phyloP scores from a whole-genome alignment of 2,113 vertebrate species.

The Epinephelus cyanopodus region DNA sequence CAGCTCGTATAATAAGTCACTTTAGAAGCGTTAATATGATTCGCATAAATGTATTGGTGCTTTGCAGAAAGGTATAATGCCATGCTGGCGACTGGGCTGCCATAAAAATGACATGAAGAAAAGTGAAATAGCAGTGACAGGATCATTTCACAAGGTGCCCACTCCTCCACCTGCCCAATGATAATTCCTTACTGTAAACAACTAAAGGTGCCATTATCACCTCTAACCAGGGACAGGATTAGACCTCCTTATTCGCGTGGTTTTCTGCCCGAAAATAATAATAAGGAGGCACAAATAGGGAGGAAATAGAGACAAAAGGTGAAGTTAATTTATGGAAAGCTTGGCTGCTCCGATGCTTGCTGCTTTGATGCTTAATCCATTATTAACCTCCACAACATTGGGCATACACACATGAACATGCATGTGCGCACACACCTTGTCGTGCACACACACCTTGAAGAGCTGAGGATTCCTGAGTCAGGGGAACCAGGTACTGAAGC shows the following conservation, averaged over 20 bases:
- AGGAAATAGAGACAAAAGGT: slow-evolving; percentile 70
- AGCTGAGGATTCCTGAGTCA: slow-evolving; percentile 54
- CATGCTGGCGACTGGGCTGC: too few relatives aligned
- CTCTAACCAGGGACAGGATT: slow-evolving; percentile 64
- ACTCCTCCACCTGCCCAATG: slow-evolving; percentile 44
- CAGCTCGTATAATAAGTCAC: too few relatives aligned
- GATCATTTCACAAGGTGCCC: slow-evolving; percentile 35
- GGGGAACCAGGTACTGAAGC: slow-evolving; percentile 38
- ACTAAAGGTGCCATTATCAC: slow-evolving; percentile 66
- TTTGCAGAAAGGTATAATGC: too few relatives aligned
- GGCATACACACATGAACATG: slow-evolving; percentile 1
- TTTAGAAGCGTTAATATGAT: too few relatives aligned
- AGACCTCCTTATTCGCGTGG: slow-evolving; percentile 55
- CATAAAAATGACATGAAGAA: background rate
- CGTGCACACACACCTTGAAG: slow-evolving; percentile 38
- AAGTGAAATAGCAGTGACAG: slow-evolving; percentile 26
- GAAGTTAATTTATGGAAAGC: slow-evolving; percentile 79
- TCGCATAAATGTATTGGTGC: too few relatives aligned
- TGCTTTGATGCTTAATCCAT: slow-evolving; percentile 74
- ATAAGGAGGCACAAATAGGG: slow-evolving; percentile 55
- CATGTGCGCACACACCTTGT: slow-evolving; percentile 1
- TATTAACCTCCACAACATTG: slow-evolving; percentile 61
- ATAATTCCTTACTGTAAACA: slow-evolving; percentile 47
- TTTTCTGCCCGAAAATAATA: slow-evolving; percentile 63
- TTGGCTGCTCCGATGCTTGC: slow-evolving; percentile 26